A percentile compares a stretch with the other conserved stretches of the same genome.
phyloP scores from a whole-genome alignment of 2,888 invertebrate genomes.

The Allolobophora icterica region DNA sequence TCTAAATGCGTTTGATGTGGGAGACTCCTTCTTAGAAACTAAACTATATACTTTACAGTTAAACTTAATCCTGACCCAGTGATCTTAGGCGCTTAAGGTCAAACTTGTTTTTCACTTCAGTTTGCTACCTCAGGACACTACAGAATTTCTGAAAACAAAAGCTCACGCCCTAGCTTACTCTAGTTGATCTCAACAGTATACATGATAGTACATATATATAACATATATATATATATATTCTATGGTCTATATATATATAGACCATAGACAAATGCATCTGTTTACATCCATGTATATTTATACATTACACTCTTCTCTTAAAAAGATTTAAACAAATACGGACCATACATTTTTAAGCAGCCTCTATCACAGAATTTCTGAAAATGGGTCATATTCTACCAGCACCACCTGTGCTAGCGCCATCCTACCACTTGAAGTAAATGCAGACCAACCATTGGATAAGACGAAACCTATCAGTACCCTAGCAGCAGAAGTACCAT shows the following conservation, averaged over 20 bases:
- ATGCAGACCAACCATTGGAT: too few relatives aligned
- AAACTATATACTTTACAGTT: too few relatives aligned
- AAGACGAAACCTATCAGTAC: too few relatives aligned
- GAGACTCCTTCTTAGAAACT: neutral
- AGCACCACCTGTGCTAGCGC: too few relatives aligned
- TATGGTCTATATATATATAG: neutral
- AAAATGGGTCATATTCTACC: too few relatives aligned
- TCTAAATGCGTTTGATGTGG: neutral
- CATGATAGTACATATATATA: neutral
- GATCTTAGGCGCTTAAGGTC: neutral
- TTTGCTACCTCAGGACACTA: neutral
- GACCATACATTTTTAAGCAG: too few relatives aligned
- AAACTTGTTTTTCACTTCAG: slow-evolving; percentile 10
- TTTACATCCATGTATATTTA: neutral
- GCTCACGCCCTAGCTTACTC: neutral
- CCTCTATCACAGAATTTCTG: too few relatives aligned
- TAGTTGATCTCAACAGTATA: neutral
- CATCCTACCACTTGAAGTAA: too few relatives aligned
- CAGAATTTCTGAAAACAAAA: neutral
- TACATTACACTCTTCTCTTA: neutral
- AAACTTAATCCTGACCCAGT: neutral
- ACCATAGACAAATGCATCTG: neutral
- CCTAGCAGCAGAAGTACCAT: neutral
- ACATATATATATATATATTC: too few relatives aligned
- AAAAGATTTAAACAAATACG: too few relatives aligned